Evolutionary conservation across 2,113 vertebrate genomes (phyloP).

Genomic region (Daboia siamensis): DNA sequence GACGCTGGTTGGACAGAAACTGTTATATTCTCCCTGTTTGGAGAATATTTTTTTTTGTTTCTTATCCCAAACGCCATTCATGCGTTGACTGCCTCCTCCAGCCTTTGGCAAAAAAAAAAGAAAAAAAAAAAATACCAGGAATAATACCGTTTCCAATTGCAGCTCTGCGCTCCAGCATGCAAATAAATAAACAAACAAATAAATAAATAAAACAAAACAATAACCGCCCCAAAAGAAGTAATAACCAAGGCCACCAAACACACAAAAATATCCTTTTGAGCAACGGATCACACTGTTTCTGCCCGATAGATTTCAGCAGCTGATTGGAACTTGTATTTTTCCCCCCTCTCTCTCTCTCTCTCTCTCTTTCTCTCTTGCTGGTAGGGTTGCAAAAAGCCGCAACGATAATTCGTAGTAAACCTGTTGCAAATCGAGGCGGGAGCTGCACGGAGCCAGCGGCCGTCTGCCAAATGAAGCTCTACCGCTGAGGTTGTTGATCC

Average conservation of each 20-base stretch:
- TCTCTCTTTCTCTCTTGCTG: not conserved
- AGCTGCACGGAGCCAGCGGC: fast-evolving
- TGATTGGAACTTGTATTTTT: not conserved
- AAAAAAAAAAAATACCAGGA: not conserved
- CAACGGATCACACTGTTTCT: not conserved
- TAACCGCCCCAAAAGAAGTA: too few species aligned
- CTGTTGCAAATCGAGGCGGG: not conserved
- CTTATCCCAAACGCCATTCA: not conserved
- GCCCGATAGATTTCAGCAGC: not conserved
- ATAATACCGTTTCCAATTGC: not conserved
- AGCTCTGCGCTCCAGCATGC: not conserved
- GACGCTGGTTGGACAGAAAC: not conserved
- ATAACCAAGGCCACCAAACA: not conserved
- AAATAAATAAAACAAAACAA: not conserved
- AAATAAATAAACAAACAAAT: not conserved
- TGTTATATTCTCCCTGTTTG: not conserved
- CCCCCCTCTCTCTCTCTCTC: not conserved
- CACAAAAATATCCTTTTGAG: not conserved
- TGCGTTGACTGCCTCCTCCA: not conserved
- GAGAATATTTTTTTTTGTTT: not conserved
- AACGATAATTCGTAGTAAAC: not conserved
- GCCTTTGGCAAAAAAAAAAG: not conserved
- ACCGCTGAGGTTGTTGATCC: not conserved
- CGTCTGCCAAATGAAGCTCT: not conserved
- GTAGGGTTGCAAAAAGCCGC: not conserved